Conservation (phyloP, 2,888 invertebrate species). For the Ophonus ardosiacus region DNA sequence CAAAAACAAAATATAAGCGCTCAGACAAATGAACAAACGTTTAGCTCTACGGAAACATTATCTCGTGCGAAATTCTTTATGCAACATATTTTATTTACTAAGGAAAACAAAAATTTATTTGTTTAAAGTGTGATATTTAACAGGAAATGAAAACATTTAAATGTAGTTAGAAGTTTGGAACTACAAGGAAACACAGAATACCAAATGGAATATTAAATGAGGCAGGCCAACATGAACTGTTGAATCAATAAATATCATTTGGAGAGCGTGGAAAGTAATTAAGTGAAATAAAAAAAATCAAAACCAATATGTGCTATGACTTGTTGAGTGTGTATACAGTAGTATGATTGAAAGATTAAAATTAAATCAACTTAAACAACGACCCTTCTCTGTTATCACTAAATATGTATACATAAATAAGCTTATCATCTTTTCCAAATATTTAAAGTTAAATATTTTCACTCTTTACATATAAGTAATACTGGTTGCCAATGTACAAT, state of each 20-base stretch:
- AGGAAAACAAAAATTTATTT: neutral
- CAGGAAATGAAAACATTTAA: neutral
- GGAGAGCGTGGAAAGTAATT: neutral
- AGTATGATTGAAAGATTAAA: too few relatives aligned
- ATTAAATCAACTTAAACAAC: too few relatives aligned
- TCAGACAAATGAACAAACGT: constrained; percentile 24
- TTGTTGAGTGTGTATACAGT: too few relatives aligned
- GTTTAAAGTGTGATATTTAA: neutral
- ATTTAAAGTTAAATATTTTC: neutral
- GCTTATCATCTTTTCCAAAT: neutral
- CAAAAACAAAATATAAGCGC: constrained; percentile 1
- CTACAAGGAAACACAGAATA: neutral
- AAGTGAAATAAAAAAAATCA: neutral
- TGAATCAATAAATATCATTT: too few relatives aligned
- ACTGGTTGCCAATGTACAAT: too few relatives aligned
- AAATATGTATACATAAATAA: neutral
- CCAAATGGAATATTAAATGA: neutral
- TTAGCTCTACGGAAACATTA: constrained; percentile 17
- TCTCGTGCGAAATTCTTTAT: neutral
- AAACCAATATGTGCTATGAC: too few relatives aligned
- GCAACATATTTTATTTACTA: neutral
- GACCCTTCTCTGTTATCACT: neutral
- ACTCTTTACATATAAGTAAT: too few relatives aligned
- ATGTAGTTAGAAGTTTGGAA: neutral
- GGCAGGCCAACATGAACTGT: too few relatives aligned